Percentiles rank a stretch among this genome's conserved stretches.
phyloP scores from a whole-genome alignment of 2,113 vertebrate species.

The Rhinopithecus roxellana region DNA sequence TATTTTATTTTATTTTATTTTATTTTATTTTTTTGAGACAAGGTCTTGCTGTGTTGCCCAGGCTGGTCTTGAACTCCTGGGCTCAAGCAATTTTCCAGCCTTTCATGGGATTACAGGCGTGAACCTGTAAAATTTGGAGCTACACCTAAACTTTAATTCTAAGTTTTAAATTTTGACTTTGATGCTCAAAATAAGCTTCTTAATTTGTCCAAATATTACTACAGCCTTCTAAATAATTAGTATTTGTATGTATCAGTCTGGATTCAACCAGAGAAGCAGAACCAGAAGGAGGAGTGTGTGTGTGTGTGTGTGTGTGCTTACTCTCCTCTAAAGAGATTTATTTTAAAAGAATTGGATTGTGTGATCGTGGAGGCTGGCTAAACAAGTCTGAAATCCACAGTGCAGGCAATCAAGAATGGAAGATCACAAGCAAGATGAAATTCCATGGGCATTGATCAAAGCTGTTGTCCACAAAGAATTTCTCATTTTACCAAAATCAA shows the following conservation, averaged over 20 bases:
- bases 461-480: not conserved
- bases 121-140: too few species aligned
- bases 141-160: not conserved
- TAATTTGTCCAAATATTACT: not conserved
- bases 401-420: not conserved
- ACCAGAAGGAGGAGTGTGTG: not conserved
- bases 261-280: not conserved
- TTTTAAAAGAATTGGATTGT: not conserved
- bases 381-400: not conserved
- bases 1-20: not conserved
- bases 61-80: too few species aligned
- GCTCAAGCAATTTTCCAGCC: too few species aligned
- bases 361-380: not conserved
- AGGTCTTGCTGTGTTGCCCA: too few species aligned
- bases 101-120: too few species aligned
- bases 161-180: slow-evolving; percentile 27
- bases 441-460: not conserved
- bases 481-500: not conserved
- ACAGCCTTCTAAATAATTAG: not conserved
- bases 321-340: not conserved
- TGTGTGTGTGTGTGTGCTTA: not conserved
- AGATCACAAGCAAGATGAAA: not conserved
- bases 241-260: not conserved
- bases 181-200: not conserved
- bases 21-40: slow-evolving; percentile 4